phyloP scores from a whole-genome alignment of 2,113 vertebrate species.

The Platanista minor region DNA sequence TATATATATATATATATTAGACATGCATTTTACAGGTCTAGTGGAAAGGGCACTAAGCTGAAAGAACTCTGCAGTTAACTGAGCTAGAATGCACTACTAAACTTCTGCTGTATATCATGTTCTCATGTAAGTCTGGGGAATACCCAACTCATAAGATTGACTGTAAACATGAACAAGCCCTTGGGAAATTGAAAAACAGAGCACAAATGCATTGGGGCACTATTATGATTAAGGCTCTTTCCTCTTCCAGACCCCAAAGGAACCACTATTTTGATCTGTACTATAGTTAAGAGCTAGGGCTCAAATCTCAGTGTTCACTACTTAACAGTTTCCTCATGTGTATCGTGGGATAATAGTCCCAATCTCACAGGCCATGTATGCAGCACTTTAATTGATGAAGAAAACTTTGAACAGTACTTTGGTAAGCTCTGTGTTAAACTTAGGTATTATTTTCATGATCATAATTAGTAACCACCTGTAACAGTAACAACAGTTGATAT shows the following conservation, averaged over 20 bases:
- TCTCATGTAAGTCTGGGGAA: neutral
- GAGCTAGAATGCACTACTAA: neutral
- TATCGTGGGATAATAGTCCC: neutral
- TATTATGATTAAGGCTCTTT: neutral
- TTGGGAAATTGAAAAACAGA: neutral
- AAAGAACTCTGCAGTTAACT: slow-evolving; percentile 19
- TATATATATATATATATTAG: neutral
- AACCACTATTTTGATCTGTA: neutral
- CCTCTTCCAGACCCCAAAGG: neutral
- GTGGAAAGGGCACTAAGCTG: neutral
- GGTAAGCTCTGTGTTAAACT: neutral
- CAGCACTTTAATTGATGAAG: neutral
- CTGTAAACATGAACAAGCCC: neutral
- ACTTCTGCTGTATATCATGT: neutral
- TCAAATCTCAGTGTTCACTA: neutral
- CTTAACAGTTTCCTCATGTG: neutral
- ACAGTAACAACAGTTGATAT: neutral
- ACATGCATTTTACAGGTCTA: neutral
- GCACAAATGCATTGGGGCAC: neutral
- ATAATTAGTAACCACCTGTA: neutral
- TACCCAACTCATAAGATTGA: neutral
- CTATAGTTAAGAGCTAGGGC: neutral
- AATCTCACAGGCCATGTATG: neutral
- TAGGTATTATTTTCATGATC: neutral
- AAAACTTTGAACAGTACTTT: neutral